Evolutionary conservation across 2,888 invertebrate genomes (phyloP).

Genomic region (Tridacna gigas): DNA sequence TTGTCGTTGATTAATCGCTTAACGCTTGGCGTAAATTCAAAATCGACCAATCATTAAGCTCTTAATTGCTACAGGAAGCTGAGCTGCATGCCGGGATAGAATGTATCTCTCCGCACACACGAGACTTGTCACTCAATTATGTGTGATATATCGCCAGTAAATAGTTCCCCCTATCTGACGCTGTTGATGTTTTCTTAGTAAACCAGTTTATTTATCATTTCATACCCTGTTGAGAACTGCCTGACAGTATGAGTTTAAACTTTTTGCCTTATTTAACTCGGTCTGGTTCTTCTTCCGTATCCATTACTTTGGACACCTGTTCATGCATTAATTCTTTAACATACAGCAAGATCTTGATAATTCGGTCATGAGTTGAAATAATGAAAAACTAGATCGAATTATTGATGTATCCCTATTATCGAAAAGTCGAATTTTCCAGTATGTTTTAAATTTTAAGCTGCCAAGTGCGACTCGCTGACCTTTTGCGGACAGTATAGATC

Average conservation of each 20-base stretch:
- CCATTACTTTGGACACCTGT: no score
- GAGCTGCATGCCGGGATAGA: constrained; percentile 60
- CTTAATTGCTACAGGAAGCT: constrained; percentile 63
- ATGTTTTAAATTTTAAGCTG: no score
- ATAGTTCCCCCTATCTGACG: constrained; percentile 64
- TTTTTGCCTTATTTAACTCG: constrained; percentile 26
- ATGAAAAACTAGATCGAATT: no score
- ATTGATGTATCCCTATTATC: no score
- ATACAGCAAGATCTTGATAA: no score
- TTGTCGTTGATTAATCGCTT: constrained; percentile 25
- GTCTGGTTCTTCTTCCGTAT: neutral
- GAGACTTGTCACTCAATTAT: constrained; percentile 67
- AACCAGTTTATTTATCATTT: constrained; percentile 65
- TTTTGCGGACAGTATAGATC: no score
- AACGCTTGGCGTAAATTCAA: constrained; percentile 49
- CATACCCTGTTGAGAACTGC: constrained; percentile 54
- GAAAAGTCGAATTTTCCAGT: no score
- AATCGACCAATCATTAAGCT: constrained; percentile 60
- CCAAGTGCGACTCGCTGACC: no score
- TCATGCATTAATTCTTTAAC: no score
- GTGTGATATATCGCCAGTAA: constrained; percentile 65
- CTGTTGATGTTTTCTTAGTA: constrained; percentile 66
- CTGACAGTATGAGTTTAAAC: constrained; percentile 41
- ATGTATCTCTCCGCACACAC: constrained; percentile 66
- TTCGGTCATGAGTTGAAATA: no score